Conservation (phyloP, 2,113 vertebrate species). For the Neotoma lepida region DNA sequence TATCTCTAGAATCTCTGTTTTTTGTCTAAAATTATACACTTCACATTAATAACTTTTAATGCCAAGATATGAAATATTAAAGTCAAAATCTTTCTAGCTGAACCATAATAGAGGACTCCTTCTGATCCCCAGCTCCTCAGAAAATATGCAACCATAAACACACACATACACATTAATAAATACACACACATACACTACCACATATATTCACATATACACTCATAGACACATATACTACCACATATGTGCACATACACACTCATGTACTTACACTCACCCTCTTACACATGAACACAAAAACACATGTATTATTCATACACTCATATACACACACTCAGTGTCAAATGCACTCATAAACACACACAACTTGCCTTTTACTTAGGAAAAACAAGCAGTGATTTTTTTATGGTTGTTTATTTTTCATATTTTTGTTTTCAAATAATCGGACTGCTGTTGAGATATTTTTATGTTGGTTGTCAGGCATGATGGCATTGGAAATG, state of each 20-base stretch:
- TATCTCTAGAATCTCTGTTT: slow-evolving; percentile 24
- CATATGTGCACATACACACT: neutral
- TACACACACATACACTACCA: neutral
- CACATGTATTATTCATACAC: neutral
- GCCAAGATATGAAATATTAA: neutral
- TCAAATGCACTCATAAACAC: neutral
- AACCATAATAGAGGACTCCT: neutral
- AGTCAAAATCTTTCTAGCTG: neutral
- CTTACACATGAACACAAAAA: neutral
- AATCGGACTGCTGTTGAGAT: neutral
- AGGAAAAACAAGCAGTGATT: neutral
- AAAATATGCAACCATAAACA: neutral
- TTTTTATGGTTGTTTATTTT: neutral
- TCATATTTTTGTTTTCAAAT: neutral
- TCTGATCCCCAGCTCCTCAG: neutral
- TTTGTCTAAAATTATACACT: neutral
- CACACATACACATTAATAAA: neutral
- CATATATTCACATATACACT: neutral
- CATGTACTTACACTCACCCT: neutral
- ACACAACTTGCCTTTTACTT: slow-evolving; percentile 28
- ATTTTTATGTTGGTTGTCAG: neutral
- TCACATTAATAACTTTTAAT: slow-evolving; percentile 1
- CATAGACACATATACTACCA: neutral
- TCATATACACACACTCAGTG: neutral
- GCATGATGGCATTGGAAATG: neutral